Percentiles rank a stretch among this genome's conserved stretches.
Conservation (phyloP, 2,797 vertebrate genomes). For the Cryptoblepharus egeriae region DNA sequence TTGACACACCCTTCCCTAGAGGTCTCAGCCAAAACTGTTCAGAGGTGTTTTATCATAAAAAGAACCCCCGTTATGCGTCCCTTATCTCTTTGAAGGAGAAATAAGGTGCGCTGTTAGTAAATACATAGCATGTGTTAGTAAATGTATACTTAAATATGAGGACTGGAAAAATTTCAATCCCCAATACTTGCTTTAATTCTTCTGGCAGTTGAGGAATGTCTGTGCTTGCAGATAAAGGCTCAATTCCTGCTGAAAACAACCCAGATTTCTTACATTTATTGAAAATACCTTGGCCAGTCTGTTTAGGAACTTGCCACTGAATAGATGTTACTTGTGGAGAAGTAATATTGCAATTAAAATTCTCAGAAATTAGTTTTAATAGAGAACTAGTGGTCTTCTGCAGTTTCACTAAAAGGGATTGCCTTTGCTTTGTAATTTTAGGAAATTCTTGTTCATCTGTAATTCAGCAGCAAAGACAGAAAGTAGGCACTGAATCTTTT, state of each 20-base stretch:
- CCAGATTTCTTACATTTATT: background rate
- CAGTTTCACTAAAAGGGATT: background rate
- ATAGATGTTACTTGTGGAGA: background rate
- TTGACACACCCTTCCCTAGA: no score
- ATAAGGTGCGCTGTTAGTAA: no score
- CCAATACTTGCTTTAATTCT: no score
- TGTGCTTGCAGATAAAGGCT: background rate
- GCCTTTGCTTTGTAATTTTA: constrained; percentile 24
- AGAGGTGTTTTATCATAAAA: no score
- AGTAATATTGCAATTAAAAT: background rate
- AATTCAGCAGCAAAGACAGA: constrained; percentile 16
- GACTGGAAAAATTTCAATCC: background rate
- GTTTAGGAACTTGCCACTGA: background rate
- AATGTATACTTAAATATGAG: no score
- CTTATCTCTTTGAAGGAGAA: no score
- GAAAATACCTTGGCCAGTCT: background rate
- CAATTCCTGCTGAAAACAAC: background rate
- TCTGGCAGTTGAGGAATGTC: background rate
- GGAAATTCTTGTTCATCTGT: constrained; percentile 20
- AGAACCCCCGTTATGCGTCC: no score
- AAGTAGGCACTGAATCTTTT: constrained; percentile 21
- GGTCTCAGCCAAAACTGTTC: no score
- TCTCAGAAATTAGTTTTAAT: background rate
- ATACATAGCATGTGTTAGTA: no score
- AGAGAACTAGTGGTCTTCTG: background rate